A percentile compares a stretch with the other conserved stretches of the same genome.
These are phyloP conservation scores for Galleria mellonella DNA, from an alignment of 1,140 invertebrate genomes.

Conservation along the genomic window DNA sequence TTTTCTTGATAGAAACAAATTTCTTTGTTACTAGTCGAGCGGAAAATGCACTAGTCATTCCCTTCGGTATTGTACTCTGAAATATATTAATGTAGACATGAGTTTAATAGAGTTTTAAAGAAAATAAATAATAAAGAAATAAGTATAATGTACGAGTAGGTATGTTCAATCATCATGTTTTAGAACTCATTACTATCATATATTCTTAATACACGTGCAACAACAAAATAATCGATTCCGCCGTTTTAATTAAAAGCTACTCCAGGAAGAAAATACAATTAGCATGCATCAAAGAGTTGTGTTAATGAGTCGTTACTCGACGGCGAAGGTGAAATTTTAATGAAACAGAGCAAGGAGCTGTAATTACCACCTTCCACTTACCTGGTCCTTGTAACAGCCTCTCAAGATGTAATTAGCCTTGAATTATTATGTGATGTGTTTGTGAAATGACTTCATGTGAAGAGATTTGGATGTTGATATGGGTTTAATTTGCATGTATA, in stretches of 20 bases:
- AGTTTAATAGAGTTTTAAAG: neutral
- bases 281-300: conserved; percentile 37
- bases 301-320: conserved; percentile 26
- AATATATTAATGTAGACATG: conserved; percentile 9
- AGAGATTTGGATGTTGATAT: too few species aligned
- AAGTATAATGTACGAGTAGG: too few species aligned
- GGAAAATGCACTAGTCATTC: conserved; percentile 21
- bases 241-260: conserved; percentile 6
- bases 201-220: too few species aligned
- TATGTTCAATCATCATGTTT: too few species aligned
- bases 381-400: conserved; percentile 21
- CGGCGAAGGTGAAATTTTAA: conserved; percentile 36
- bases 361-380: conserved; percentile 28
- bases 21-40: conserved; percentile 17
- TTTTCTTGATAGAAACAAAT: conserved; percentile 6
- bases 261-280: conserved; percentile 24
- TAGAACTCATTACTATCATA: too few species aligned
- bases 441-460: neutral
- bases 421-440: conserved; percentile 12
- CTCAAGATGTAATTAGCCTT: conserved; percentile 32
- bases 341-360: conserved; percentile 21
- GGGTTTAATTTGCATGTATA: too few species aligned
- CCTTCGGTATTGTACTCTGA: conserved; percentile 16
- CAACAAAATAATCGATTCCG: too few species aligned
- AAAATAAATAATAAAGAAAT: too few species aligned